Evolutionary conservation across 1,140 invertebrate genomes (phyloP).

Genomic region (Diachasmimorpha longicaudata): DNA sequence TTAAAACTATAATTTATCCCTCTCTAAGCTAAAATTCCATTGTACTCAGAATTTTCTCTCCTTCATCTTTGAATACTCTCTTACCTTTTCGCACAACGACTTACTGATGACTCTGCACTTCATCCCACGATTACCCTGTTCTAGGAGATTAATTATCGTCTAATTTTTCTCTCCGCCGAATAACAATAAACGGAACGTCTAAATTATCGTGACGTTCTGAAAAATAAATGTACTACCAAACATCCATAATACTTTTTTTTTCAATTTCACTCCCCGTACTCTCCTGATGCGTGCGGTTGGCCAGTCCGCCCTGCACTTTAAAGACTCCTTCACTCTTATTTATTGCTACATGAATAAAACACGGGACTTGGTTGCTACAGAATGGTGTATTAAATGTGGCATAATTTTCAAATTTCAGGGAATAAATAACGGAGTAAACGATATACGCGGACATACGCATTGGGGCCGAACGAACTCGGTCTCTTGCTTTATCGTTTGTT

Average conservation of each 20-base stretch:
- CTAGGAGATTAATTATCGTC: no score
- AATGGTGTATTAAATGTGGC: conserved; percentile 58
- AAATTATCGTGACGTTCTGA: not conserved
- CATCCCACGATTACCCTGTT: no score
- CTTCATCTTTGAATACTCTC: no score
- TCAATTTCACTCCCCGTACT: not conserved
- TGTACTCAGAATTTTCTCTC: no score
- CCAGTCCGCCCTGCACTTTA: conserved; percentile 40
- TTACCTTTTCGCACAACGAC: no score
- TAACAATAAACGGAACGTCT: no score
- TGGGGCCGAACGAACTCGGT: conserved; percentile 27
- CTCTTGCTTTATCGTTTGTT: conserved; percentile 30
- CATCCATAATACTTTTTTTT: not conserved
- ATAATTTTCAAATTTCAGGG: conserved; percentile 62
- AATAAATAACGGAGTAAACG: conserved; percentile 61
- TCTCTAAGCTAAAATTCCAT: no score
- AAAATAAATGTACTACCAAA: not conserved
- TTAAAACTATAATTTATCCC: no score
- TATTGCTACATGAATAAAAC: conserved; percentile 62
- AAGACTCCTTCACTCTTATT: conserved; percentile 57
- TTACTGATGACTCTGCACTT: no score
- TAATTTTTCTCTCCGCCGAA: no score
- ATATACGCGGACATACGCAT: conserved; percentile 53
- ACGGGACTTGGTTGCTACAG: conserved; percentile 34
- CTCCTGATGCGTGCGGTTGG: not conserved